Evolutionary conservation across 2,888 invertebrate genomes (phyloP).

Genomic region (Ophion ellenae): DNA sequence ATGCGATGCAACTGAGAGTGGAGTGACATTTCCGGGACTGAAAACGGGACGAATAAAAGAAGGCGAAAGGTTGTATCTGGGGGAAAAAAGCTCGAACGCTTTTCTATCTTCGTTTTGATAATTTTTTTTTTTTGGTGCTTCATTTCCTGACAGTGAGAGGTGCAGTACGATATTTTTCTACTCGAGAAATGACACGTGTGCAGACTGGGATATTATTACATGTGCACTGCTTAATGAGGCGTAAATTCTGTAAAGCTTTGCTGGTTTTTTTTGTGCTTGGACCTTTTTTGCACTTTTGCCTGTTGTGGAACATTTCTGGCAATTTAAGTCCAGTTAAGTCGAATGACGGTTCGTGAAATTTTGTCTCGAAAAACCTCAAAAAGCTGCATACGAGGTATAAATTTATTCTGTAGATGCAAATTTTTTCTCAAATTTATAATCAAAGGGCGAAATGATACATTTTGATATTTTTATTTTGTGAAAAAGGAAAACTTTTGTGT

Average conservation of each 20-base stretch:
- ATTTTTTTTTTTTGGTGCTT: constrained; percentile 1
- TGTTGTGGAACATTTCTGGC: too few relatives aligned
- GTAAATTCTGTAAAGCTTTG: too few relatives aligned
- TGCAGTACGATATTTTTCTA: background rate
- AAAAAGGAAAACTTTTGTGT: too few relatives aligned
- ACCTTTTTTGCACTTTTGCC: background rate
- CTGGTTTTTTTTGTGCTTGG: too few relatives aligned
- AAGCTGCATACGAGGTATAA: too few relatives aligned
- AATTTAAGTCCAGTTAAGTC: too few relatives aligned
- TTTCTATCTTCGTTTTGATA: background rate
- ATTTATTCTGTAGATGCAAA: too few relatives aligned
- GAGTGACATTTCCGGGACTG: background rate
- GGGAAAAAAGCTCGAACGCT: background rate
- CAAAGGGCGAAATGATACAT: too few relatives aligned
- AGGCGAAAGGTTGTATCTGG: background rate
- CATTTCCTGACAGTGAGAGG: background rate
- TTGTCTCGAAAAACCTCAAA: too few relatives aligned
- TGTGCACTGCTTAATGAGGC: constrained; percentile 2
- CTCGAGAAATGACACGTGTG: background rate
- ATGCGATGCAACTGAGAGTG: constrained; percentile 2
- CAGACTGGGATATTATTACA: background rate
- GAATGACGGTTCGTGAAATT: too few relatives aligned
- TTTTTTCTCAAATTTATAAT: too few relatives aligned
- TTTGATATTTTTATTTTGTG: too few relatives aligned
- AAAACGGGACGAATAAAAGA: background rate